Percentiles rank a stretch among this genome's conserved stretches.
These are phyloP conservation scores for Rhynchomys soricoides DNA, from an alignment of 2,113 vertebrate species.

Conservation along the genomic window DNA sequence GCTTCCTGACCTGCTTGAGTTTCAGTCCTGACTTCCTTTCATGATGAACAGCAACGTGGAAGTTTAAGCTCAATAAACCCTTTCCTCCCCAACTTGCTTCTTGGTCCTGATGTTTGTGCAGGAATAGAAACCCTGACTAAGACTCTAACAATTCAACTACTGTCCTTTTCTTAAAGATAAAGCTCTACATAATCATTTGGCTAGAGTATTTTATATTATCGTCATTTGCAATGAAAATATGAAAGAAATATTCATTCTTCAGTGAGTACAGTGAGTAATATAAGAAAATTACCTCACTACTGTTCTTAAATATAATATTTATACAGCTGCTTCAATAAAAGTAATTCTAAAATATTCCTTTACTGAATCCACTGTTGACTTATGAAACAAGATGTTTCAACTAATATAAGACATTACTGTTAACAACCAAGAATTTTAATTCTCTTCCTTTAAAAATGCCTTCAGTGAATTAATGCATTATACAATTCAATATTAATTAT, in stretches of 20 bases:
- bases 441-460: neutral
- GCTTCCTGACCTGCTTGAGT: no score
- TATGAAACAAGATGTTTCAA: neutral
- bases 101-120: no score
- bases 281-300: neutral
- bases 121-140: no score
- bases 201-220: neutral
- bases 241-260: slow-evolving; percentile 1
- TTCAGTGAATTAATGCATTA: neutral
- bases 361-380: neutral
- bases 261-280: neutral
- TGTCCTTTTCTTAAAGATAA: neutral
- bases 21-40: no score
- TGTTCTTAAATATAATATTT: neutral
- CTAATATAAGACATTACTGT: neutral
- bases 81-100: no score
- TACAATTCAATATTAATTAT: neutral
- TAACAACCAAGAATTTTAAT: slow-evolving; percentile 26
- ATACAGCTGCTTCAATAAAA: neutral
- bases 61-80: no score
- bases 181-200: neutral
- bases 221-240: neutral
- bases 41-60: no score
- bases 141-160: neutral
- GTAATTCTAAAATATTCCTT: neutral